Percentiles rank a stretch among this genome's conserved stretches.
Evolutionary conservation across 2,113 vertebrate genomes (phyloP).

Genomic region (Ceratotherium simum): DNA sequence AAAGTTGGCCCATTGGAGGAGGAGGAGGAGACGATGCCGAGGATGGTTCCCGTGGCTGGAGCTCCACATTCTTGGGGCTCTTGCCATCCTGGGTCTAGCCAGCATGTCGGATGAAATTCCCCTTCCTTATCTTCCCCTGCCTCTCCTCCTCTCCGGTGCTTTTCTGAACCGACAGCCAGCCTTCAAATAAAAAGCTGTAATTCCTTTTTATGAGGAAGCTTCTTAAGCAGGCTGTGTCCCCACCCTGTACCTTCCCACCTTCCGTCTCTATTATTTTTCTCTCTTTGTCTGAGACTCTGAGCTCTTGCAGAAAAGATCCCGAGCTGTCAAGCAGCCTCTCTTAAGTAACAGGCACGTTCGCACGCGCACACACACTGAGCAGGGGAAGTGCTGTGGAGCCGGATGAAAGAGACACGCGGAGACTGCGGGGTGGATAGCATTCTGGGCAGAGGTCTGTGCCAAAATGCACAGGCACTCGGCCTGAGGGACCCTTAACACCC

Average conservation of each 20-base stretch:
- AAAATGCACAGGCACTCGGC: accelerated
- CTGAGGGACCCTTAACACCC: neutral
- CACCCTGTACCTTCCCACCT: neutral
- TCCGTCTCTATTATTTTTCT: slow-evolving; percentile 20
- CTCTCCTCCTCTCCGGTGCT: neutral
- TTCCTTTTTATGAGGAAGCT: neutral
- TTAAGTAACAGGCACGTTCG: neutral
- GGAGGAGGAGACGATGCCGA: neutral
- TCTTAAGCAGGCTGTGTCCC: neutral
- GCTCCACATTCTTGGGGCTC: neutral
- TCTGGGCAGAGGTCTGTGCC: neutral
- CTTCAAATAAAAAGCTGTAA: neutral
- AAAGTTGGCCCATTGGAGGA: neutral
- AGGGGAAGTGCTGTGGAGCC: neutral
- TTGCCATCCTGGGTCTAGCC: neutral
- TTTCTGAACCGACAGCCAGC: neutral
- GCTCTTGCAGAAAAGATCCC: neutral
- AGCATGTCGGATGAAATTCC: neutral
- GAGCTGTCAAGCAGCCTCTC: slow-evolving; percentile 1
- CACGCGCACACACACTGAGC: neutral
- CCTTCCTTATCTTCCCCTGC: neutral
- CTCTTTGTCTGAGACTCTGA: slow-evolving; percentile 48
- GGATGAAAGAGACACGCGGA: neutral
- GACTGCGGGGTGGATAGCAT: neutral
- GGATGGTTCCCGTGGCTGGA: neutral